Conservation (phyloP, 30 jellyfish, hydroid and myxozoan species). For the Turritopsis rubra region DNA sequence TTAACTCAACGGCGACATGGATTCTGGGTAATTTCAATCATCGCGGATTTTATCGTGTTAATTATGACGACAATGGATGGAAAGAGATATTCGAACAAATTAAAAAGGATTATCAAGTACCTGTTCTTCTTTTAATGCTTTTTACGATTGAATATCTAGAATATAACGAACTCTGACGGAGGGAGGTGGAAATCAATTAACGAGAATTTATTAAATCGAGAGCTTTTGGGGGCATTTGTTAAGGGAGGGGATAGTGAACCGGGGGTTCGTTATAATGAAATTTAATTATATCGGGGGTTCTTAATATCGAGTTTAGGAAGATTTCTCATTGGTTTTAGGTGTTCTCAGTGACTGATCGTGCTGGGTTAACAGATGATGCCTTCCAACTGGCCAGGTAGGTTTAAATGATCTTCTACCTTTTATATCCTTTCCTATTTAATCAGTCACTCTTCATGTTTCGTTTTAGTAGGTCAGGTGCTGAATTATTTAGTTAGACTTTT, state of each 20-base stretch:
- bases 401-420: background rate
- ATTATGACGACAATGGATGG: constrained; percentile 74
- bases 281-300: too few species aligned
- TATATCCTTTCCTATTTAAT: background rate
- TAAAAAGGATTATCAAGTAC: constrained; percentile 40
- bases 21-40: constrained; percentile 61
- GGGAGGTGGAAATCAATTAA: too few species aligned
- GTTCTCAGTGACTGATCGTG: constrained; percentile 68
- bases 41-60: constrained; percentile 81
- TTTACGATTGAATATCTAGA: background rate
- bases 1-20: constrained; percentile 36
- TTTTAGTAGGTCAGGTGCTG: too few species aligned
- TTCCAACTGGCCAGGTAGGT: constrained; percentile 77
- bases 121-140: background rate
- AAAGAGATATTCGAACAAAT: constrained; percentile 41
- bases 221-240: too few species aligned
- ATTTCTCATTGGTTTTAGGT: constrained; percentile 29
- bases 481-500: background rate
- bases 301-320: background rate
- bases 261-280: too few species aligned
- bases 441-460: background rate
- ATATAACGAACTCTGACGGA: too few species aligned
- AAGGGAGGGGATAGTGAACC: too few species aligned
- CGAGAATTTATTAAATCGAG: too few species aligned
- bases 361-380: constrained; percentile 90